Evolutionary conservation across 2,888 invertebrate species (phyloP), one percentile per base, ranked within the genome.

Genomic region (Agrenia bidenticulata): DNA sequence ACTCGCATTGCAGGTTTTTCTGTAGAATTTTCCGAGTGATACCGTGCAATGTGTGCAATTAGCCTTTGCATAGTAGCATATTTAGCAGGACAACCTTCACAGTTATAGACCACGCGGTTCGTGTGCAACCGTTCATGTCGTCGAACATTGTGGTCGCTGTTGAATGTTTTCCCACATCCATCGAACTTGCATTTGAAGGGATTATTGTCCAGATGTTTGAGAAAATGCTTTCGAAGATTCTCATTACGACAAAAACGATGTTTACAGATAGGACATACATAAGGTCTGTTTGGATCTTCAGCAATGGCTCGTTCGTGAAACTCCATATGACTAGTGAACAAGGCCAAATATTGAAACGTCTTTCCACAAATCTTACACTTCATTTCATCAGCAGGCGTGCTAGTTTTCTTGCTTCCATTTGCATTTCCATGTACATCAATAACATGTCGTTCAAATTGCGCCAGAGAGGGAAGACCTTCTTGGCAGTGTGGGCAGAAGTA

Each of bases 161-260:
- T 45, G 45, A 45, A 45, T 17, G n/a, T 5, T 19, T 45, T 45
- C 9, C n/a, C 19, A 45, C 45, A 45, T 5, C 45, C 45, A 5
- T 11, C 45, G n/a, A 45, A 5, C 4, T 11, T 15, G n/a, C 21
- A 37, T 49, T 49, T 17, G 37, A n/a, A 13, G n/a, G n/a, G 66
- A 67, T 26, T 64, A 60, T 19, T 13, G 62, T 39, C 19, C 50
- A 1, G 64, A 13, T 26, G 41, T 9, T 61, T 17, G 26, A 63
- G 24, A 26, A 54, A 17, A 27, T 26, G 41, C 19, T 21, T 41
- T 23, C 15, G 45, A 5, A 45, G 45, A 5, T n/a, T 5, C 5
- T 5, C 5, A 5, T 45, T 45, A 53, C 9, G 26, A 9, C 7
- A 54, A 54, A 24, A 53, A 53, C 19, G 53, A 53, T 24, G 42